Conservation (phyloP, 2,797 vertebrate species). For the Pangasius macronema region DNA sequence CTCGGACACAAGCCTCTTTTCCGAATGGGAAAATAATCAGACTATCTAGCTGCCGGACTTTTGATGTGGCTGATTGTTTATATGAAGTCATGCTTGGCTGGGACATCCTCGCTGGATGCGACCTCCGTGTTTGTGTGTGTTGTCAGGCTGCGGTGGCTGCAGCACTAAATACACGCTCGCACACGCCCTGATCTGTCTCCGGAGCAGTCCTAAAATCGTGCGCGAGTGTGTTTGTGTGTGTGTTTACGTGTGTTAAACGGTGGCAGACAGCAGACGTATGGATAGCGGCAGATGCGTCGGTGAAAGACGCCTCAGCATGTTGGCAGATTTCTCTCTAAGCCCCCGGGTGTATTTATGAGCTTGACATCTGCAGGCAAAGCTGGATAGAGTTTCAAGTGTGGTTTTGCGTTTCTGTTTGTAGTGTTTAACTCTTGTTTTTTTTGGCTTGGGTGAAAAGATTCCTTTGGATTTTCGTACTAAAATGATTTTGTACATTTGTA, state of each 20-base stretch:
- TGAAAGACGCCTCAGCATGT: conserved; percentile 55
- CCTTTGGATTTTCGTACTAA: not conserved
- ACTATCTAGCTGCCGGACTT: conserved; percentile 35
- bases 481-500: not conserved
- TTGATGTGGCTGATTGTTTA: conserved; percentile 58
- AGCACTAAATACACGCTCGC: conserved; percentile 50
- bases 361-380: conserved; percentile 16
- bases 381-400: conserved; percentile 38
- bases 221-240: conserved; percentile 29
- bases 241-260: conserved; percentile 11
- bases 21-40: conserved; percentile 57
- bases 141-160: conserved; percentile 42
- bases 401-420: conserved; percentile 35
- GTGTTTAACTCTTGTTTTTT: not conserved
- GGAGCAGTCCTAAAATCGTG: conserved; percentile 41
- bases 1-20: conserved; percentile 33
- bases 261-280: conserved; percentile 38
- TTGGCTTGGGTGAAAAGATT: not conserved
- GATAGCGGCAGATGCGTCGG: conserved; percentile 50
- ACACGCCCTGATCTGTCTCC: conserved; percentile 48
- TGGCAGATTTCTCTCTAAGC: conserved; percentile 52
- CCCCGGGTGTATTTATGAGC: conserved; percentile 39
- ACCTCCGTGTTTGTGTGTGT: conserved; percentile 54
- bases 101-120: conserved; percentile 41
- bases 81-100: conserved; percentile 55